A percentile compares a stretch with the other conserved stretches of the same genome.
Conservation (phyloP, 2,888 invertebrate genomes). For the Leptarthrus brevirostris region DNA sequence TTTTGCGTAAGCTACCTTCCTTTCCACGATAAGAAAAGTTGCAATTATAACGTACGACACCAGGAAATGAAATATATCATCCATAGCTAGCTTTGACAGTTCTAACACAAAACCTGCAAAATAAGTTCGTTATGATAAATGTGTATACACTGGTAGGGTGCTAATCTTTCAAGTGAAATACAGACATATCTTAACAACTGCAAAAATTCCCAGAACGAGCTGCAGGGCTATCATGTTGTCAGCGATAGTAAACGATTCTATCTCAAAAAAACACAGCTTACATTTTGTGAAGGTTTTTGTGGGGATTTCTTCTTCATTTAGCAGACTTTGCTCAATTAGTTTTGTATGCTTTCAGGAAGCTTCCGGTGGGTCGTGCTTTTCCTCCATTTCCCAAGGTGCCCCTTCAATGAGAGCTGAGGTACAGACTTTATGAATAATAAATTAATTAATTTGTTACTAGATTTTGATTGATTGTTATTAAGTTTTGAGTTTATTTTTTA, state of each 20-base stretch:
- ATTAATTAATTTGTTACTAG: too few species aligned
- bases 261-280: not conserved
- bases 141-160: not conserved
- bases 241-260: slow-evolving; percentile 64
- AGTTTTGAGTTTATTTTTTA: too few species aligned
- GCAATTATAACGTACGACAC: slow-evolving; percentile 85
- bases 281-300: not conserved
- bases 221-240: slow-evolving; percentile 62
- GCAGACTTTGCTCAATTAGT: slow-evolving; percentile 14
- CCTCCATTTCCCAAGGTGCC: too few species aligned
- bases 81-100: slow-evolving; percentile 85
- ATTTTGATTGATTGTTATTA: too few species aligned
- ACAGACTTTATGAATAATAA: too few species aligned
- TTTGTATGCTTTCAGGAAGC: not conserved
- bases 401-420: too few species aligned
- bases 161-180: slow-evolving; percentile 56
- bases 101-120: slow-evolving; percentile 75
- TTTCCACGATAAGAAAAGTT: slow-evolving; percentile 80
- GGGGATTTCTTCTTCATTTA: not conserved
- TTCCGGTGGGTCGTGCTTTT: slow-evolving; percentile 2
- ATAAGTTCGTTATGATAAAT: not conserved
- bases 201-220: slow-evolving; percentile 67
- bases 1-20: slow-evolving; percentile 69
- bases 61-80: slow-evolving; percentile 86
- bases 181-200: slow-evolving; percentile 71